phyloP scores from a whole-genome alignment of 2,888 invertebrate species.

The Arrhopalites spinosus region DNA sequence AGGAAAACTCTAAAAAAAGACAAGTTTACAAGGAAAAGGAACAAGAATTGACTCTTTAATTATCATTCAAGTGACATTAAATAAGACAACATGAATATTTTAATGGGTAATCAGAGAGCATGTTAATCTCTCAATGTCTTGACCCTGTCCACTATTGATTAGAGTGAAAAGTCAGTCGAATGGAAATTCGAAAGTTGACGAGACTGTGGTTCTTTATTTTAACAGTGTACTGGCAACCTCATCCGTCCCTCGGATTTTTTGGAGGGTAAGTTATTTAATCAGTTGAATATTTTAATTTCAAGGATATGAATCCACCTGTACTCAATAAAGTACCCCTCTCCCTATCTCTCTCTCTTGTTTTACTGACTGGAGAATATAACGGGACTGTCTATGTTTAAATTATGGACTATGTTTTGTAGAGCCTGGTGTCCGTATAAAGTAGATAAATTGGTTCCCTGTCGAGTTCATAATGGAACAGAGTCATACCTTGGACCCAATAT shows the following conservation, averaged over 20 bases:
- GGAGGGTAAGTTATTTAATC: conserved; percentile 33
- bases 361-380: not conserved
- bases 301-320: too few relatives aligned
- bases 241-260: conserved; percentile 16
- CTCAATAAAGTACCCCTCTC: not conserved
- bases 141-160: not conserved
- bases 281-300: too few relatives aligned
- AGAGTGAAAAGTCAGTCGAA: not conserved
- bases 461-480: conserved; percentile 53
- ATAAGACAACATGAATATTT: not conserved
- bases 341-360: not conserved
- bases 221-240: conserved; percentile 26
- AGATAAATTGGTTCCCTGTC: conserved; percentile 48
- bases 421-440: conserved; percentile 53
- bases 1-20: too few relatives aligned
- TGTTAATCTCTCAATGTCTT: conserved; percentile 15
- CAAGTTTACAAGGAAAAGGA: too few relatives aligned
- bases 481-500: conserved; percentile 51
- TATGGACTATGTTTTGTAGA: conserved; percentile 27
- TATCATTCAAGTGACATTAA: conserved; percentile 20
- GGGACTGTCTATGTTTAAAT: not conserved
- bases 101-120: conserved; percentile 2
- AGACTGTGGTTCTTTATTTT: conserved; percentile 6
- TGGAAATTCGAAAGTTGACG: conserved; percentile 27
- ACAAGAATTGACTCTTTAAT: not conserved